Conservation (phyloP, 23 tunicate genomes). For the Trididemnum miniatum region DNA sequence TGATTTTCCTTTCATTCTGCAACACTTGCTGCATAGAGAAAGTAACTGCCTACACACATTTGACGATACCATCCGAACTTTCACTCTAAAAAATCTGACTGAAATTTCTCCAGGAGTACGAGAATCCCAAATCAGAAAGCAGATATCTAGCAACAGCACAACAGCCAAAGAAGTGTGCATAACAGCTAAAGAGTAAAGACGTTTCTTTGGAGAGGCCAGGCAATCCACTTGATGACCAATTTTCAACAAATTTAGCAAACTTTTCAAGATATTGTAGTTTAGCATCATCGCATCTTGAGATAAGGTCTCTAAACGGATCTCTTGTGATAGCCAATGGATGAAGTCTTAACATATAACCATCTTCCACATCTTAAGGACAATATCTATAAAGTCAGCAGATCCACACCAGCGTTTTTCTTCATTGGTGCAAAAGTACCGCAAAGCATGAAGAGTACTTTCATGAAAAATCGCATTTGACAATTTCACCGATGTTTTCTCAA, state of each 20-base stretch:
- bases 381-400: conserved; percentile 6
- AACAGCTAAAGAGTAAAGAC: conserved; percentile 4
- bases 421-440: conserved; percentile 21
- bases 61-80: conserved; percentile 24
- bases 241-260: conserved; percentile 23
- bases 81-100: conserved; percentile 23
- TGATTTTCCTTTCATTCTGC: conserved; percentile 27
- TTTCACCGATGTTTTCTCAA: conserved; percentile 24
- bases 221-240: conserved; percentile 23
- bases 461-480: conserved; percentile 24
- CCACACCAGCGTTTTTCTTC: background rate
- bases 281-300: conserved; percentile 5
- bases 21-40: conserved; percentile 18
- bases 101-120: conserved; percentile 21
- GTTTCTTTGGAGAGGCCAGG: conserved; percentile 17
- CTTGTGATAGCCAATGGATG: conserved; percentile 27
- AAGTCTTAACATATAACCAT: conserved; percentile 23
- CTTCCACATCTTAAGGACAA: conserved; percentile 33
- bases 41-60: conserved; percentile 23
- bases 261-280: conserved; percentile 13
- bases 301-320: conserved; percentile 14
- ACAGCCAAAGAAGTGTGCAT: conserved; percentile 14
- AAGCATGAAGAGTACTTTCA: conserved; percentile 19
- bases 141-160: conserved; percentile 25
- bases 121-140: conserved; percentile 9